Conservation (phyloP, 2,888 invertebrate genomes). For the Ophion obscuratus region DNA sequence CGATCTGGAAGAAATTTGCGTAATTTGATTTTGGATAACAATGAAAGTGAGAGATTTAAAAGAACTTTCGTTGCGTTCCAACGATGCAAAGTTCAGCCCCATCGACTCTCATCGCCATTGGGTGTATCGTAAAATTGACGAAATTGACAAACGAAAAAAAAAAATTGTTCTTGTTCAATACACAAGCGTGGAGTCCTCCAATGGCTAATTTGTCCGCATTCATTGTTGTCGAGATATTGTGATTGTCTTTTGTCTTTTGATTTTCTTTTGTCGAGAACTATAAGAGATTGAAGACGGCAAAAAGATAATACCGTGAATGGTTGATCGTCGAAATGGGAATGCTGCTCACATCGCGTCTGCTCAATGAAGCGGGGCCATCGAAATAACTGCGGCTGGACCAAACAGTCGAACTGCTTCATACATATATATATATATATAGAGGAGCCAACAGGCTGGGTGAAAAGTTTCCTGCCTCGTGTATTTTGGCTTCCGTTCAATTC, state of each 20-base stretch:
- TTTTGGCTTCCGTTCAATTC: constrained; percentile 66
- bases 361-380: constrained; percentile 55
- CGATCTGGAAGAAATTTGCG: no score
- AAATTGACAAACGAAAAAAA: no score
- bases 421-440: not conserved
- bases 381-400: constrained; percentile 46
- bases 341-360: constrained; percentile 55
- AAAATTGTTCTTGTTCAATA: no score
- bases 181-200: not conserved
- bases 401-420: constrained; percentile 34
- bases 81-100: no score
- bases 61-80: no score
- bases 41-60: no score
- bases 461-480: constrained; percentile 45
- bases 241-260: not conserved
- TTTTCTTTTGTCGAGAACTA: constrained; percentile 6
- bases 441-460: constrained; percentile 34
- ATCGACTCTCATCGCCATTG: no score
- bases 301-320: constrained; percentile 33
- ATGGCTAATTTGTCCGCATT: constrained; percentile 36
- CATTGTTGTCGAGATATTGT: constrained; percentile 14
- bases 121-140: no score
- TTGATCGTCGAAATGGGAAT: constrained; percentile 52
- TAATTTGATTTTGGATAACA: no score
- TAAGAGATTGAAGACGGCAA: not conserved